Conservation (phyloP, 2,797 vertebrate genomes). For the Gymnothorax javanicus region DNA sequence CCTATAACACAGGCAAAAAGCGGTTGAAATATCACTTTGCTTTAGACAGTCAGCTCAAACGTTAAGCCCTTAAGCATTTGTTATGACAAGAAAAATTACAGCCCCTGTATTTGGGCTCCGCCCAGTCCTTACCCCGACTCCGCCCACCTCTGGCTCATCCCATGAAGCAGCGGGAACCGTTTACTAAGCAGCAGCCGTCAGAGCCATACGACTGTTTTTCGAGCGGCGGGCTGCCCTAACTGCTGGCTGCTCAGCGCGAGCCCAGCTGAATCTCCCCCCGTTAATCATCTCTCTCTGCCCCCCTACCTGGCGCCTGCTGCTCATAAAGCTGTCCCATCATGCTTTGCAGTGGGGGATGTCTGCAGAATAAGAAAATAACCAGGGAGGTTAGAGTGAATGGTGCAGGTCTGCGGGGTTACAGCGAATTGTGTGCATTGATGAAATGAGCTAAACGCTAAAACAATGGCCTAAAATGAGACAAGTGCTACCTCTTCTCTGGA, state of each 20-base stretch:
- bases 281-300: constrained; percentile 48
- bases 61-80: constrained; percentile 61
- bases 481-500: neutral
- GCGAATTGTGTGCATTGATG: neutral
- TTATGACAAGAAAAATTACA: constrained; percentile 46
- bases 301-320: constrained; percentile 13
- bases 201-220: constrained; percentile 51
- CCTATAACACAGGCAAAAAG: constrained; percentile 55
- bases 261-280: constrained; percentile 49
- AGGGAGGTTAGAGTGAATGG: neutral
- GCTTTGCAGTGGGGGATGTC: constrained; percentile 46
- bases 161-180: constrained; percentile 28
- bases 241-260: constrained; percentile 57
- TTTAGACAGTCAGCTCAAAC: constrained; percentile 56
- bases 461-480: neutral
- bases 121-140: constrained; percentile 8
- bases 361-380: constrained; percentile 50
- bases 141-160: constrained; percentile 32
- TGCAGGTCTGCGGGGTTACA: neutral
- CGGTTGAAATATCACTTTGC: constrained; percentile 60
- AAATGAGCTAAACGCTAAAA: neutral
- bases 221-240: constrained; percentile 48
- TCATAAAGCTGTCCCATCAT: neutral
- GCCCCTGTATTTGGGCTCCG: neutral
- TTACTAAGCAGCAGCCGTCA: constrained; percentile 48